Conservation (phyloP, 2,113 vertebrate genomes). For the Panurus biarmicus region DNA sequence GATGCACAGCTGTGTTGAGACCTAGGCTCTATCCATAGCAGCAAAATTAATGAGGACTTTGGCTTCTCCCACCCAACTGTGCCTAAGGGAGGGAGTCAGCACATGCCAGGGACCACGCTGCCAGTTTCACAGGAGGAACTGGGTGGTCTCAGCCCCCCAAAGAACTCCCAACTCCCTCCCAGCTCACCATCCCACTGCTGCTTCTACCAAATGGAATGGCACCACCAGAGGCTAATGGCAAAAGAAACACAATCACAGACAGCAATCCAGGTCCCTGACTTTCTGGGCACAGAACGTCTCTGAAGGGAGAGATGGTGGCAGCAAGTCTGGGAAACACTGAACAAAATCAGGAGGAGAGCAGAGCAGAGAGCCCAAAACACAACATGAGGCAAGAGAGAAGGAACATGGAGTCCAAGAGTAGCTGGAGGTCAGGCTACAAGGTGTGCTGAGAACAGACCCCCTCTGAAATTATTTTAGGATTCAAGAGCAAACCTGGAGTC, state of each 20-base stretch:
- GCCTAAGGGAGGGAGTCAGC: background rate
- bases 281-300: background rate
- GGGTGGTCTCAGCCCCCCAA: background rate
- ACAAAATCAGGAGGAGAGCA: background rate
- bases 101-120: fast-evolving
- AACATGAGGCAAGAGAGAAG: background rate
- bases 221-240: background rate
- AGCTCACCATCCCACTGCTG: background rate
- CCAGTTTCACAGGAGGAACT: background rate
- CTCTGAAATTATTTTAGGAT: background rate
- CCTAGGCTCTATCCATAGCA: fast-evolving
- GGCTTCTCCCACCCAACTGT: background rate
- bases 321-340: background rate
- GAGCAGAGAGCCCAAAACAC: background rate
- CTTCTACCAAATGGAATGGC: background rate
- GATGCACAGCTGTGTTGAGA: background rate
- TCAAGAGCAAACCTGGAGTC: background rate
- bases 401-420: background rate
- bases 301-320: background rate
- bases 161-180: background rate
- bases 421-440: background rate
- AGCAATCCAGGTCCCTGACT: background rate
- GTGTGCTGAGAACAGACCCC: background rate
- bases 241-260: background rate
- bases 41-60: background rate